Evolutionary conservation across 2,113 vertebrate genomes (phyloP), one percentile per base, ranked within the genome.

Genomic region (Rhizomys pruinosus): DNA sequence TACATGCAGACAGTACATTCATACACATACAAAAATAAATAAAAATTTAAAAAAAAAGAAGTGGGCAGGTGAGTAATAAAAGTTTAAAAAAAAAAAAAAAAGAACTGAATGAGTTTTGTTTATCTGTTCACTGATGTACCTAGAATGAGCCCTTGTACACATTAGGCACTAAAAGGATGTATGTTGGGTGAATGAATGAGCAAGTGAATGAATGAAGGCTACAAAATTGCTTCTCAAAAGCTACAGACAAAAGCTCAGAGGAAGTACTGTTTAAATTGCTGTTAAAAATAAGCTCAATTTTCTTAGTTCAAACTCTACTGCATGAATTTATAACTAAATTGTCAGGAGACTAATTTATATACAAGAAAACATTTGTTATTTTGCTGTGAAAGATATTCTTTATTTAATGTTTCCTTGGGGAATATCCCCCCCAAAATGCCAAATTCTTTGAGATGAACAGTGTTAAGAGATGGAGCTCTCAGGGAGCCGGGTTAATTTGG

Each of bases 291-390:
- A 79, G 27, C n/a, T 95, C 68, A n/a, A 16, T 90, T 87, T 95
- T 91, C 74, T 89, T 87, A 89, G 77, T 44, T 81, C 52, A 47
- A 93, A 42, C 81, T 84, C 85, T 92, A 78, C 63, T 16, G 11
- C 84, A 57, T 74, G 44, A 87, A 90, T 93, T 87, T 92, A 80
- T 90, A 92, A 87, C 29, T 55, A 77, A 81, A 88, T 44, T 87
- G 57, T 92, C 89, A 86, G 39, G 63, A 90, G 76, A 92, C 86
- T 90, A 85, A 82, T 90, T 90, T 94, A 93, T 77, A 84, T 5
- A 88, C 69, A 20, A 81, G 63, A 44, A 93, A 90, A 68, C 59
- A 84, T 23, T 95, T 92, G 90, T 79, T 90, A 92, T 82, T 87
- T 95, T 90, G 17, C 74, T 88, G 16, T 66, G 47, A 72, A 47